Evolutionary conservation across 2,888 invertebrate genomes (phyloP), one percentile per base, ranked within the genome.

Genomic region (Metallyticus violacea): DNA sequence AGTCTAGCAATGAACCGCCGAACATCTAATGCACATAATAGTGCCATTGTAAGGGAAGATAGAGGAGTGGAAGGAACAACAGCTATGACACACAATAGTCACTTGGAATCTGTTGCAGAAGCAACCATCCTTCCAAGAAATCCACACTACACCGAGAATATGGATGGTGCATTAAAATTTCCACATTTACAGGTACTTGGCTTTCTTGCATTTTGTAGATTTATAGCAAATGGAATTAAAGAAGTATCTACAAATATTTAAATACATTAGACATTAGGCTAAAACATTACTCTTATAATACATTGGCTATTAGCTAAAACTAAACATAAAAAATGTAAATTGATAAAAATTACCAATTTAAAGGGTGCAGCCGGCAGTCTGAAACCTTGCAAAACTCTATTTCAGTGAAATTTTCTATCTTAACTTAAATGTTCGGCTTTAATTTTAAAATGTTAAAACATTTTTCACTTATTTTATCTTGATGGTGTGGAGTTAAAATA

Each of bases 121-220:
- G 85, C 81, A 1, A 76, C 82, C 27, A 85, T 85, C 76, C 26
- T 86, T 26, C 85, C 88, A 4, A 78, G 88, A 62, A 85, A 86
- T 62, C 30, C 87, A 7, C 85, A 87, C 79, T 88, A 85, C 79
- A 81, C 86, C 22, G 88, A 88, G 6, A 85, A 87, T n/a, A 76
- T 76, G 15, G 88, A 88, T 27, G 27, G 76, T 28, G 29, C 77
- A 4, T 86, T 86, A 79, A 84, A 88, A 88, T 95, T 95, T 90
- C 95, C 95, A 87, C 95, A 95, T 91, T 93, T 95, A 90, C 95
- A 95, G 91, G 95, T 95, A 90, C 91, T 92, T 30, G 9, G 7
- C 15, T 7, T 2, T 2, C 76, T 62, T 79, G 62, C 79, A 29
- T 28, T 84, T 83, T 83, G 4, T 78, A 9, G 7, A 62, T 62